Evolutionary conservation across 2,888 invertebrate species (phyloP).

Genomic region (Eilema caniola): DNA sequence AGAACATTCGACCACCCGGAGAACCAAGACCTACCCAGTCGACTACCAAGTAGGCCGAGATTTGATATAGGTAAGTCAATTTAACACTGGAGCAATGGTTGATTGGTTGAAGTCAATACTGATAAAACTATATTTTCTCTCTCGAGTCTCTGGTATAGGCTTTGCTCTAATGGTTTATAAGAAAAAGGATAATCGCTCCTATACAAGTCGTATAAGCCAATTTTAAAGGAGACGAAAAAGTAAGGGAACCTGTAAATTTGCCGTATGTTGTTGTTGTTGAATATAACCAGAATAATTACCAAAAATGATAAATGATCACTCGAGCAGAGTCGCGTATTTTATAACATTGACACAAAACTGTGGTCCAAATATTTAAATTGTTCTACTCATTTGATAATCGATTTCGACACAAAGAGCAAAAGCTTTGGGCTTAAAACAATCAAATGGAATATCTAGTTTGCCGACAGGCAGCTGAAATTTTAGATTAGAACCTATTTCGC

Average conservation of each 20-base stretch:
- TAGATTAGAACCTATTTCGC: slow-evolving; percentile 26
- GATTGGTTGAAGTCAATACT: slow-evolving; percentile 50
- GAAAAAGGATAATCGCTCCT: too few species aligned
- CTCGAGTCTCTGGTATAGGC: too few species aligned
- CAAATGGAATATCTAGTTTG: slow-evolving; percentile 1
- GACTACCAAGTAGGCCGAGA: slow-evolving; percentile 78
- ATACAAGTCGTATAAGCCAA: too few species aligned
- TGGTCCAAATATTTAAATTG: slow-evolving; percentile 20
- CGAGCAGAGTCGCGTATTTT: not conserved
- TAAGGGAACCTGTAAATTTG: too few species aligned
- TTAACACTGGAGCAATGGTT: too few species aligned
- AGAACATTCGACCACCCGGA: slow-evolving; percentile 83
- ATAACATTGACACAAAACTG: not conserved
- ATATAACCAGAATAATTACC: too few species aligned
- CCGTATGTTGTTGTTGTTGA: too few species aligned
- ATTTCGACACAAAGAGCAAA: not conserved
- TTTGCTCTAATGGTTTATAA: too few species aligned
- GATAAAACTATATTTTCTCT: not conserved
- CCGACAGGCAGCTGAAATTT: not conserved
- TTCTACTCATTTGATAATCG: slow-evolving; percentile 18
- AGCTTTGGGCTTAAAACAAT: slow-evolving; percentile 3
- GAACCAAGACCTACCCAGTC: slow-evolving; percentile 81
- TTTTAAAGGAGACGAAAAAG: too few species aligned
- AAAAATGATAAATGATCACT: too few species aligned
- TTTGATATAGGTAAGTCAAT: slow-evolving; percentile 79